These are phyloP conservation scores for Cephus nigrinus DNA, from an alignment of 2,888 invertebrate genomes.

Conservation along the genomic window DNA sequence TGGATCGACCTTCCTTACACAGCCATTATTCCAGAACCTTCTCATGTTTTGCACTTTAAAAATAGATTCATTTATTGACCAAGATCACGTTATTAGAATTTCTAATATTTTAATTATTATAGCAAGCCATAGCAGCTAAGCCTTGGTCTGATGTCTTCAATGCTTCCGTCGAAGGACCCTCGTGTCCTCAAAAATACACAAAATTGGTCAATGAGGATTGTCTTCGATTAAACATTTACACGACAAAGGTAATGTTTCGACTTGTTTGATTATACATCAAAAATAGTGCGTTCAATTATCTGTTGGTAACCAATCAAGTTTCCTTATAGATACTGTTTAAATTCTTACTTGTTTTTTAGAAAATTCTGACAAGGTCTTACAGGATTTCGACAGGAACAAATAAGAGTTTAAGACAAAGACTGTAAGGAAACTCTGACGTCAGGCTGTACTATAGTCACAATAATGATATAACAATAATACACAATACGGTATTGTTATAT, in stretches of 20 bases:
- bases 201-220: constrained; percentile 71
- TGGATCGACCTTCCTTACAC: background rate
- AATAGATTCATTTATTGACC: background rate
- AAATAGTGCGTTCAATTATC: background rate
- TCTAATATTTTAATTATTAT: constrained; percentile 11
- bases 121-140: constrained; percentile 69
- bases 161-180: constrained; percentile 71
- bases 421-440: background rate
- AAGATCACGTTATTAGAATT: background rate
- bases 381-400: background rate
- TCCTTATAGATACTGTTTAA: background rate
- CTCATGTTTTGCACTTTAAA: background rate
- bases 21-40: background rate
- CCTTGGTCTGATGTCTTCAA: constrained; percentile 68
- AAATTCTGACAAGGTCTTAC: background rate
- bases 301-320: background rate
- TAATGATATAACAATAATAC: background rate
- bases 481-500: background rate
- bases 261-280: background rate
- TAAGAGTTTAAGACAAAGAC: background rate
- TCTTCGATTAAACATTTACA: constrained; percentile 73
- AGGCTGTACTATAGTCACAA: background rate
- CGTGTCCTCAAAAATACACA: constrained; percentile 68
- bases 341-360: background rate
- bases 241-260: constrained; percentile 58